Evolutionary conservation across 30 jellyfish, hydroid and myxozoan species (phyloP).

Genomic region (Nemopilema nomurai): DNA sequence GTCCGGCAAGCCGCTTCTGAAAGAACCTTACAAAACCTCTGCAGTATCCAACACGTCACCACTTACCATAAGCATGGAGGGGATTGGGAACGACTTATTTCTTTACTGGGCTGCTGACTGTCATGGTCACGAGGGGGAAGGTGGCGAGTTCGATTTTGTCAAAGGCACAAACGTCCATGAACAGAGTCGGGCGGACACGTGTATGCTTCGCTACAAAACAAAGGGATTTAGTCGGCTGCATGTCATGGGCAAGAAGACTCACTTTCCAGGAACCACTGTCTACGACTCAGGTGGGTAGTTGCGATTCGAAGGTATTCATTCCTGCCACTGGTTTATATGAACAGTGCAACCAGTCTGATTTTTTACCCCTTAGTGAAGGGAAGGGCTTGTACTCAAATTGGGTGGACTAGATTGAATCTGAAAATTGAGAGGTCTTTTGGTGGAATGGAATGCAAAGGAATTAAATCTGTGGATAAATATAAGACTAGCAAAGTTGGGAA

Average conservation of each 20-base stretch:
- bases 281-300: slow-evolving; percentile 88
- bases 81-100: slow-evolving; percentile 90
- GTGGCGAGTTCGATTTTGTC: slow-evolving; percentile 80
- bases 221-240: slow-evolving; percentile 70
- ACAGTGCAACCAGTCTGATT: too few species aligned
- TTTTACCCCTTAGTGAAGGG: too few species aligned
- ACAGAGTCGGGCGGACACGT: slow-evolving; percentile 87
- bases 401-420: too few species aligned
- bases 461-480: too few species aligned
- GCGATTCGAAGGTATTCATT: too few species aligned
- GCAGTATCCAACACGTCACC: slow-evolving; percentile 91
- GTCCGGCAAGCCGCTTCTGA: slow-evolving; percentile 60
- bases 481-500: too few species aligned
- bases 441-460: too few species aligned
- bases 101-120: slow-evolving; percentile 96
- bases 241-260: slow-evolving; percentile 76
- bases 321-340: too few species aligned
- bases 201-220: slow-evolving; percentile 77
- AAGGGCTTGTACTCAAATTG: too few species aligned
- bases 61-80: slow-evolving; percentile 86
- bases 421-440: too few species aligned
- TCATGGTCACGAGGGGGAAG: slow-evolving; percentile 83
- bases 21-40: slow-evolving; percentile 65
- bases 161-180: slow-evolving; percentile 91
- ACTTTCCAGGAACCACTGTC: slow-evolving; percentile 89